A percentile compares a stretch with the other conserved stretches of the same genome.
Conservation (phyloP, 2,888 invertebrate species). For the Nomada goodeniana region DNA sequence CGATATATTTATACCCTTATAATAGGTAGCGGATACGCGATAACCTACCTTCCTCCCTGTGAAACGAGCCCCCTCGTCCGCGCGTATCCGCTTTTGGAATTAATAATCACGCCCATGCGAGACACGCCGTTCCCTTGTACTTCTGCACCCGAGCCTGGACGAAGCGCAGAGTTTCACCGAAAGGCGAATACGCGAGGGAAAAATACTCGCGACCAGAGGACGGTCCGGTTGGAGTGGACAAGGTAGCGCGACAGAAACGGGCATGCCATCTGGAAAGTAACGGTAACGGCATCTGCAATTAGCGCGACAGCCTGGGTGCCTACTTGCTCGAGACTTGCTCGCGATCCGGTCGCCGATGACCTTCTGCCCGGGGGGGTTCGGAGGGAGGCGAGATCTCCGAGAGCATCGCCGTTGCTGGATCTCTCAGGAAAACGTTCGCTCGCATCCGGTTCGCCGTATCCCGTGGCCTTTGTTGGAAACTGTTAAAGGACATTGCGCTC, state of each 20-base stretch:
- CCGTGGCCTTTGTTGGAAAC: conserved; percentile 37
- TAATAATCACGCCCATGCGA: too few species aligned
- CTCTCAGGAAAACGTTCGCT: conserved; percentile 44
- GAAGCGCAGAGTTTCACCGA: too few species aligned
- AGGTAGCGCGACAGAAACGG: conserved; percentile 74
- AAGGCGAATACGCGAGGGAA: not conserved
- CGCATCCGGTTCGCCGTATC: conserved; percentile 48
- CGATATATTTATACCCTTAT: conserved; percentile 77
- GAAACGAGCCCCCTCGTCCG: not conserved
- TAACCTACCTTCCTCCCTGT: conserved; percentile 11
- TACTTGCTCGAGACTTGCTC: conserved; percentile 55
- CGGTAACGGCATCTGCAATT: conserved; percentile 79
- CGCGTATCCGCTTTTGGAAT: not conserved
- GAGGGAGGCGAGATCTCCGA: conserved; percentile 70
- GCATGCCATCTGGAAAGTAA: conserved; percentile 80
- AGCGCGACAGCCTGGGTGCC: conserved; percentile 68
- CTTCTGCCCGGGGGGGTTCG: conserved; percentile 65
- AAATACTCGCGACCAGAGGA: conserved; percentile 22
- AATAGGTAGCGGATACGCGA: conserved; percentile 44
- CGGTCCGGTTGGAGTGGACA: conserved; percentile 56
- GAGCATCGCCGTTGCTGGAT: conserved; percentile 46
- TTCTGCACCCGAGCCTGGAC: too few species aligned
- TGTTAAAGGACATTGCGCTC: conserved; percentile 29
- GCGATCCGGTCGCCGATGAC: conserved; percentile 73
- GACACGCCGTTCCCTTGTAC: too few species aligned